Evolutionary conservation across 2,113 vertebrate species (phyloP).

Genomic region (Saccopteryx bilineata): DNA sequence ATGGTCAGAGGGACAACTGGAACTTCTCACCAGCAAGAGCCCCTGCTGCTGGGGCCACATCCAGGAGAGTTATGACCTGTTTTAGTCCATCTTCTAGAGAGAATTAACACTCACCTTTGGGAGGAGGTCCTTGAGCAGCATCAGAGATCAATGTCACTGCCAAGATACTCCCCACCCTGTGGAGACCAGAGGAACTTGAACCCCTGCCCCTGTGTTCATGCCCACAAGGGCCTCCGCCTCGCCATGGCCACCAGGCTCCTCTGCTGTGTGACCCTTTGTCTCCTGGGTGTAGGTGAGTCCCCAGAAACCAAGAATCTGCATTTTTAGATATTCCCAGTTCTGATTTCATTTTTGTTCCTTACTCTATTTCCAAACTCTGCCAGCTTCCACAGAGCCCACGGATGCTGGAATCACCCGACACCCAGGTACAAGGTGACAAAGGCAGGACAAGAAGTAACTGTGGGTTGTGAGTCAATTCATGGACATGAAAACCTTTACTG

Average conservation of each 20-base stretch:
- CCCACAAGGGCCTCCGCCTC: neutral
- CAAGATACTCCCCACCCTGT: neutral
- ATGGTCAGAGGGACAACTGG: too few relatives aligned
- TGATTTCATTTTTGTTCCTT: neutral
- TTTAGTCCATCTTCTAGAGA: neutral
- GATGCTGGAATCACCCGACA: neutral
- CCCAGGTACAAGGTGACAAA: neutral
- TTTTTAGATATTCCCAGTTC: neutral
- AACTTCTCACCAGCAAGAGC: neutral
- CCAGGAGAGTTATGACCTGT: neutral
- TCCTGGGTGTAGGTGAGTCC: neutral
- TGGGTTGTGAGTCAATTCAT: constrained; percentile 52
- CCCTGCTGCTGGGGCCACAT: neutral
- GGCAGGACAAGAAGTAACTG: neutral
- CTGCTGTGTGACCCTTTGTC: neutral
- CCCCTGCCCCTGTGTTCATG: neutral
- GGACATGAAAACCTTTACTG: neutral
- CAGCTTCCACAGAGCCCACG: neutral
- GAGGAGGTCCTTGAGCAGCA: neutral
- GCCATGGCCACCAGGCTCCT: neutral
- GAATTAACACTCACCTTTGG: neutral
- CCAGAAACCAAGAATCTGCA: neutral
- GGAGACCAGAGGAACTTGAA: neutral
- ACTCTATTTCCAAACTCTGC: neutral
- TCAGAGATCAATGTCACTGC: neutral